phyloP scores from a whole-genome alignment of 2,113 vertebrate genomes.

The Lepus timidus region DNA sequence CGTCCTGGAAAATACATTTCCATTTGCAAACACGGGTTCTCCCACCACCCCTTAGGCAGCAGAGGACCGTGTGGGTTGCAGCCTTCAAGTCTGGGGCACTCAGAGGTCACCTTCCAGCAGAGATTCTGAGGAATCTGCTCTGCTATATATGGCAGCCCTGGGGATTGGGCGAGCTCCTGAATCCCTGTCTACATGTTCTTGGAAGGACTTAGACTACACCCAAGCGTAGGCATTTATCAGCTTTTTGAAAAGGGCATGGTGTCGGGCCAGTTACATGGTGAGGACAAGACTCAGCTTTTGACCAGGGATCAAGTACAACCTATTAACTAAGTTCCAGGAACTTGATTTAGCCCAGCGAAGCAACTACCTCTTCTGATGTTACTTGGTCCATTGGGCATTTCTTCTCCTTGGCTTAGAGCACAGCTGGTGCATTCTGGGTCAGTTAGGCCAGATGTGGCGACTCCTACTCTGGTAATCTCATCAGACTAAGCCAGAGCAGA shows the following conservation, averaged over 20 bases:
- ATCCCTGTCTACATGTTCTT: constrained; percentile 43
- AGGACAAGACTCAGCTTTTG: background rate
- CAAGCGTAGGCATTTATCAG: background rate
- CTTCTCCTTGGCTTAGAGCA: background rate
- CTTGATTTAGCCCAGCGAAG: constrained; percentile 29
- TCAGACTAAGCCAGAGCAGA: background rate
- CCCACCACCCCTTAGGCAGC: background rate
- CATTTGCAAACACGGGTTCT: background rate
- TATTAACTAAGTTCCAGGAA: constrained; percentile 36
- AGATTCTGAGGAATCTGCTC: constrained; percentile 51
- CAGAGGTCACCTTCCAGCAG: constrained; percentile 22
- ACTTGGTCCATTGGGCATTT: background rate
- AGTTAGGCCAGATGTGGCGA: background rate
- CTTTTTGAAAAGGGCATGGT: constrained; percentile 5
- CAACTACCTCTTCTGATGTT: background rate
- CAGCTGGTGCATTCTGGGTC: background rate
- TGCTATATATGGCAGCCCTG: background rate
- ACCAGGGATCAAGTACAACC: background rate
- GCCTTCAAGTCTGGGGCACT: background rate
- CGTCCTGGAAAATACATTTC: background rate
- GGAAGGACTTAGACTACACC: constrained; percentile 38
- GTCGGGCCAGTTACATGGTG: constrained; percentile 7
- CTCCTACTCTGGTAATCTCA: background rate
- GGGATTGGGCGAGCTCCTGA: constrained; percentile 3
- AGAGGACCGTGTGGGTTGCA: background rate